Evolutionary conservation across 2,888 invertebrate genomes (phyloP), one percentile per base, ranked within the genome.

Genomic region (Pyrgus malvae): DNA sequence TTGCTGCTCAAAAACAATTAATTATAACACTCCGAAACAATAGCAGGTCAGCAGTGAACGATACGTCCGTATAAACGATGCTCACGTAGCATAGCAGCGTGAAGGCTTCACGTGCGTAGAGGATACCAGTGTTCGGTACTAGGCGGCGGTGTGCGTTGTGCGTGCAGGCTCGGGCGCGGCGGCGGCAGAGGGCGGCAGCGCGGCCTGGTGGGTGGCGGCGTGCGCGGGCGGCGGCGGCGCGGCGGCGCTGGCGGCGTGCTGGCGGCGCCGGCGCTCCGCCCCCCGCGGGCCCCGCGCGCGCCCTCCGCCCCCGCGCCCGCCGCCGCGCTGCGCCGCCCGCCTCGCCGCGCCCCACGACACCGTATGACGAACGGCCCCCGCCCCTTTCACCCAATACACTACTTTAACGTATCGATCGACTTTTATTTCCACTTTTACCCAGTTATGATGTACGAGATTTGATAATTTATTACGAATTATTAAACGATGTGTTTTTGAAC

Each of bases 271-370:
- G 3, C 74, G 86, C 74, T 82, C 63, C 19, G 58, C 81, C 77
- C 70, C 88, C 77, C 75, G 88, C 70, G 70, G 84, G 60, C 75
- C 81, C 55, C 73, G 64, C 41, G 64, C 73, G 7, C 67, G 64
- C 12, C 73, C 91, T 78, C 65, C 84, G 76, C 68, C 88, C 78
- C 64, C 83, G 86, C 69, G 81, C 80, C 85, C 68, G 78, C 82
- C 73, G 88, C 83, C 66, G 80, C 83, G 85, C 68, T 78, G 82
- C 73, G 88, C 83, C 66, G 80, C 83, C 55, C 78, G 79, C 60
- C 83, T 78, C 62, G 80, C 78, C 59, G 66, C 68, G 49, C 76
- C 74, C 1, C 76, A 75, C 55, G 83, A 87, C 80, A 82, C 85
- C 67, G 89, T 89, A 74, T 89, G 86, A 88, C 80, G 77, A 48